phyloP scores from a whole-genome alignment of 2,797 vertebrate species.

The Lophotriccus pileatus region DNA sequence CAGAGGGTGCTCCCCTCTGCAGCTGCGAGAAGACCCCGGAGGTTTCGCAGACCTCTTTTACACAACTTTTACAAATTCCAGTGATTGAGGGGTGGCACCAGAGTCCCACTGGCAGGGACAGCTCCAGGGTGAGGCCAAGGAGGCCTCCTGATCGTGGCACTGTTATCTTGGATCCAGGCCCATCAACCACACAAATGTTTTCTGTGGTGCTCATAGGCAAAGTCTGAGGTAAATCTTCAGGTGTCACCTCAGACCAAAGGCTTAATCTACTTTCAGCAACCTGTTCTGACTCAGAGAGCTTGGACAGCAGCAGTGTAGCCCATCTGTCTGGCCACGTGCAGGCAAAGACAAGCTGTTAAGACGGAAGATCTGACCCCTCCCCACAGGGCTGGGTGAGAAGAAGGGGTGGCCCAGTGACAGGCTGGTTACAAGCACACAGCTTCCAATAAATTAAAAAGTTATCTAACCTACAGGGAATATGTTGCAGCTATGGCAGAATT shows the following conservation, averaged over 20 bases:
- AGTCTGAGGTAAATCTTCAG: not conserved
- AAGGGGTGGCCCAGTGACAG: not conserved
- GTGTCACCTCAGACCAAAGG: not conserved
- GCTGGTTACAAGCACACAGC: not conserved
- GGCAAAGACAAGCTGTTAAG: not conserved
- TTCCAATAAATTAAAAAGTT: not conserved
- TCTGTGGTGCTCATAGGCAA: rapidly evolving
- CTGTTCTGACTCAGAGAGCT: not conserved
- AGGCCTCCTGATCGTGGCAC: not conserved
- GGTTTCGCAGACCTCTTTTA: not conserved
- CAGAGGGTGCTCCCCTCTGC: rapidly evolving
- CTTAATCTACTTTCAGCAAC: not conserved
- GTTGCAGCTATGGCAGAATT: not conserved
- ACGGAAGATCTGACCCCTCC: not conserved
- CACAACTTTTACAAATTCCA: not conserved
- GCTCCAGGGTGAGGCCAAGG: not conserved
- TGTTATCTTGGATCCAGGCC: not conserved
- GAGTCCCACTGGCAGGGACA: not conserved
- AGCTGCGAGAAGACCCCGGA: rapidly evolving
- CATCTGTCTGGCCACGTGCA: not conserved
- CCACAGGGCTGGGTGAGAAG: not conserved
- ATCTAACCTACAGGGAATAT: not conserved
- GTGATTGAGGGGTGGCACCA: not conserved
- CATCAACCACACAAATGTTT: not conserved
- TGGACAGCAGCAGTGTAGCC: not conserved